These are phyloP conservation scores for Caenorhabditis panamensis DNA, from an alignment of 2,888 invertebrate species.

Conservation along the genomic window DNA sequence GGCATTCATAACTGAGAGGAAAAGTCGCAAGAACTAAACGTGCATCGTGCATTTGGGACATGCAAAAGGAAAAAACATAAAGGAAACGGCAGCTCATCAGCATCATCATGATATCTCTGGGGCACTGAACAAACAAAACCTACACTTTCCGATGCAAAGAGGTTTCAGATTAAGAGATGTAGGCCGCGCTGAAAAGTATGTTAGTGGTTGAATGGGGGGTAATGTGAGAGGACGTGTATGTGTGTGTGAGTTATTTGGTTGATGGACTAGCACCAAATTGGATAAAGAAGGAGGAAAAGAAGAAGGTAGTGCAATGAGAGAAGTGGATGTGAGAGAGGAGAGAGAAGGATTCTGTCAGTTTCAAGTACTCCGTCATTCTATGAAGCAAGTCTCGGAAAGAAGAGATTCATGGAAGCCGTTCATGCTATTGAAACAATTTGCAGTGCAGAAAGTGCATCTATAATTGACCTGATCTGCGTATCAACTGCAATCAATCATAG, in stretches of 20 bases:
- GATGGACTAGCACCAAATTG: neutral
- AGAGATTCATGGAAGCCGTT: constrained; percentile 35
- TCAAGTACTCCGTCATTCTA: constrained; percentile 31
- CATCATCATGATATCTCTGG: constrained; percentile 19
- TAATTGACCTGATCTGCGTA: constrained; percentile 18
- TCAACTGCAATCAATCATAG: constrained; percentile 49
- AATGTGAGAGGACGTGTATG: constrained; percentile 38
- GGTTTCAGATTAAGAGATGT: constrained; percentile 95
- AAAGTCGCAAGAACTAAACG: constrained; percentile 46
- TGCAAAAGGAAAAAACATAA: constrained; percentile 58
- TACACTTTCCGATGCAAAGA: constrained; percentile 75
- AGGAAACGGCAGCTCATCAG: constrained; percentile 46
- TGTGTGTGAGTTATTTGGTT: constrained; percentile 5
- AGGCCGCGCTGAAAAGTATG: constrained; percentile 90
- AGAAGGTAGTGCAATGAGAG: constrained; percentile 12
- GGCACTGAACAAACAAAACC: constrained; percentile 68
- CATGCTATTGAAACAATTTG: constrained; percentile 52
- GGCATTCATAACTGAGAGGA: constrained; percentile 41
- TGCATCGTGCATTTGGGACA: constrained; percentile 25
- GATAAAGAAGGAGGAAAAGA: constrained; percentile 15
- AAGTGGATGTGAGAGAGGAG: constrained; percentile 33
- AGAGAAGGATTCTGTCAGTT: constrained; percentile 16
- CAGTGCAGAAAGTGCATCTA: constrained; percentile 50
- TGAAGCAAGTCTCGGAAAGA: constrained; percentile 32
- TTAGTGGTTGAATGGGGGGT: constrained; percentile 62